Evolutionary conservation across 2,113 vertebrate genomes (phyloP).

Genomic region (Himantopus leucocephalus): DNA sequence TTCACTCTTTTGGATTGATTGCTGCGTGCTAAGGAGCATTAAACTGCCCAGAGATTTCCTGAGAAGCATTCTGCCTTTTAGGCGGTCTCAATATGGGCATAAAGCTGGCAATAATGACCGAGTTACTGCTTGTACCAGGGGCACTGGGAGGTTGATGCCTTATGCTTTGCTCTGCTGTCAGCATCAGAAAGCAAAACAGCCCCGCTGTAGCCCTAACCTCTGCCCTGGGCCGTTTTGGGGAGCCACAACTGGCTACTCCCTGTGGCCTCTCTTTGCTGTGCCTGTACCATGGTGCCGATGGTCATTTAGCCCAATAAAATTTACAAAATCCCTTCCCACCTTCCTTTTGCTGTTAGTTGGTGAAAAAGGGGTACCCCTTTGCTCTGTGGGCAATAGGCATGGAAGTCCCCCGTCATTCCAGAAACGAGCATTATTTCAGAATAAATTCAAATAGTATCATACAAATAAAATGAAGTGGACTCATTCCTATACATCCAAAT

Average conservation of each 20-base stretch:
- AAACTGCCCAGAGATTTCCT: neutral
- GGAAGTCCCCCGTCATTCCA: neutral
- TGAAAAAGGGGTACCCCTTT: neutral
- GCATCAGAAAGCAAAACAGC: neutral
- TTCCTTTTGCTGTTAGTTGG: neutral
- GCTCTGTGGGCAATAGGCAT: neutral
- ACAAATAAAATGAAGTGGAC: neutral
- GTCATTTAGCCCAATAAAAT: neutral
- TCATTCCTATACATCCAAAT: neutral
- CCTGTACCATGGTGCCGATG: neutral
- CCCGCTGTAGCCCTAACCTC: neutral
- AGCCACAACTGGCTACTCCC: neutral
- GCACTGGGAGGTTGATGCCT: neutral
- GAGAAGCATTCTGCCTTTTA: neutral
- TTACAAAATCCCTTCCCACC: neutral
- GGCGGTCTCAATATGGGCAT: neutral
- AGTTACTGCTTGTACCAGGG: neutral
- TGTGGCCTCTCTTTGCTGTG: neutral
- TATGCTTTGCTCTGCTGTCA: neutral
- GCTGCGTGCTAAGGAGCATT: neutral
- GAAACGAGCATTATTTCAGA: neutral
- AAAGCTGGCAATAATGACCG: neutral
- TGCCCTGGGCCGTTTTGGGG: neutral
- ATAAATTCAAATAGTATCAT: neutral
- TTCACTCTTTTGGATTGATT: neutral